phyloP scores from a whole-genome alignment of 2,888 invertebrate genomes.

The Sinohyriopsis cumingii region DNA sequence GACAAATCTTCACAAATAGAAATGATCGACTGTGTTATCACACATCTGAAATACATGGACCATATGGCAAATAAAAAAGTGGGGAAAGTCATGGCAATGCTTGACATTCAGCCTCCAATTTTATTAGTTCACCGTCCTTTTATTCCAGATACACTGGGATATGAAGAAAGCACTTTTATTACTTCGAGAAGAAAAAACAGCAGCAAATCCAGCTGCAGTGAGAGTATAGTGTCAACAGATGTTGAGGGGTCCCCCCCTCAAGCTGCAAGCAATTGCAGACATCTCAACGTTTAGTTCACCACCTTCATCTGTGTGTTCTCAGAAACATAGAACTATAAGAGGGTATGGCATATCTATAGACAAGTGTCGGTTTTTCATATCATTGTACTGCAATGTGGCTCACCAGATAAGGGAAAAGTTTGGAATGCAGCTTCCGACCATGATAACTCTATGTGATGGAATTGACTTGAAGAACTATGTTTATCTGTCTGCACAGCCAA shows the following conservation, averaged over 20 bases:
- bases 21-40: no score
- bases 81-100: no score
- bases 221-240: constrained; percentile 18
- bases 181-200: constrained; percentile 17
- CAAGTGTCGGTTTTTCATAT: background rate
- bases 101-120: no score
- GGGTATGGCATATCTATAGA: no score
- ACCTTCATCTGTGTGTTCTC: background rate
- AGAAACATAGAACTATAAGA: background rate
- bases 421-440: constrained; percentile 14
- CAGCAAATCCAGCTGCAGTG: constrained; percentile 10
- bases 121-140: no score
- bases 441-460: constrained; percentile 47
- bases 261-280: constrained; percentile 49
- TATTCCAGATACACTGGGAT: no score
- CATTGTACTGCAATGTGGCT: no score
- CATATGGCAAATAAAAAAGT: no score
- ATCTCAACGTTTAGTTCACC: constrained; percentile 34
- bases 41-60: no score
- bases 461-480: constrained; percentile 38
- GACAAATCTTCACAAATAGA: background rate
- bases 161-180: constrained; percentile 8
- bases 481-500: constrained; percentile 27
- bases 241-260: constrained; percentile 46
- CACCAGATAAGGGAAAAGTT: no score